Evolutionary conservation across 2,888 invertebrate genomes (phyloP), one percentile per base, ranked within the genome.

Genomic region (Herminia tarsipennalis): DNA sequence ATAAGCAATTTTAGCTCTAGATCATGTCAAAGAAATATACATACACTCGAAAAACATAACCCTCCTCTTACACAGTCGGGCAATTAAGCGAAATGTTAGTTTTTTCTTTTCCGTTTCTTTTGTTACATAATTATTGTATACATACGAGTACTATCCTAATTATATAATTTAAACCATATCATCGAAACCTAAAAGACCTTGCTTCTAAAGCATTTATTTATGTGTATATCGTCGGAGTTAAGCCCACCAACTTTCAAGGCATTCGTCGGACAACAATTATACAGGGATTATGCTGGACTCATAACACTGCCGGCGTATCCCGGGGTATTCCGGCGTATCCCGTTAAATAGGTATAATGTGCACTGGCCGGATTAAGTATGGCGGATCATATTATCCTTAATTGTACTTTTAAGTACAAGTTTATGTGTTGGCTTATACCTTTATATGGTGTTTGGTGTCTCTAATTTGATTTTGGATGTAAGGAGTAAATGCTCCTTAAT

Each of bases 291-390:
- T 74, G 69, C 70, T 69, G 75, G 73, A 79, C 81, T 88, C 87
- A 87, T 89, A 89, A 87, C 81, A 67, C 78, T 77, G 72, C 46
- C 36, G 34, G 18, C 37, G 38, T 39, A 45, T 81, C 79, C 79
- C 74, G 62, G 77, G 62, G 42, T 66, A 73, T 78, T 78, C 78
- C 74, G 57, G 76, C 61, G 76, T 77, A 81, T 84, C 81, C 81
- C 73, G 85, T 86, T 89, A 88, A 88, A 86, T 86, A 87, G 84
- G 83, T 86, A 83, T 86, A 86, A 87, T 85, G 84, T 78, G 76
- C 82, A 78, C 66, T 69, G 68, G 56, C 61, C 56, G 86, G 86
- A 85, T 88, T 88, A 86, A 81, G 72, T 55, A 67, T 57, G 74
- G 76, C 57, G 77, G 81, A 86, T 86, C 84, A 86, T 84, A 86